Evolutionary conservation across 2,888 invertebrate genomes (phyloP), one percentile per base, ranked within the genome.

Genomic region (Argyra leucocephala): DNA sequence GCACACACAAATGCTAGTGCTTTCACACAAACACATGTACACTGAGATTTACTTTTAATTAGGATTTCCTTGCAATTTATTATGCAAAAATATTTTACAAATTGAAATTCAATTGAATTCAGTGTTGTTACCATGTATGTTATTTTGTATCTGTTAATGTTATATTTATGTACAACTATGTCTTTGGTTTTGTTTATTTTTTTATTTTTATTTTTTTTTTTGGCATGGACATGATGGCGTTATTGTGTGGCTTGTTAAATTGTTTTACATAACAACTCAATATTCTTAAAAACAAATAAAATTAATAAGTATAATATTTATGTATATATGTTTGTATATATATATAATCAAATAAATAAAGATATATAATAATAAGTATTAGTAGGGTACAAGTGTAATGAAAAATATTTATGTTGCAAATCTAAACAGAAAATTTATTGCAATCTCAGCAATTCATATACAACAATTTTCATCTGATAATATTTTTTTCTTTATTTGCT

Each of bases 51-150:
- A 48, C 10, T 48, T 48, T 48, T 48, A 48, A 48, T 48, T 48
- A 48, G 48, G 48, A 48, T 48, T 48, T 48, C 48, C 48, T 48
- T 48, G n/a, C 48, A 48, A 48, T 48, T 48, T 48, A 48, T 48
- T 48, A 12, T 48, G n/a, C 48, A n/a, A n/a, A 48, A 48, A 48
- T 5, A 48, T 15, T 15, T 12, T 5, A 48, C 3, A 37, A 48
- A 48, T 48, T 48, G 15, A 48, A 48, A 48, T 48, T 48, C 48
- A 48, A 48, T 48, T 48, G 48, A 48, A 48, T 48, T 48, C 18
- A 48, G 48, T 48, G 48, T 48, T n/a, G 18, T 48, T 48, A 48
- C 48, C 48, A 48, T 48, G 37, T 37, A 12, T 9, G 10, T 37
- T 37, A 12, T 37, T 37, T 37, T 26, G 26, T 26, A 6, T 2